phyloP scores from a whole-genome alignment of 1,140 invertebrate species.

The Gonioctena quinquepunctata region DNA sequence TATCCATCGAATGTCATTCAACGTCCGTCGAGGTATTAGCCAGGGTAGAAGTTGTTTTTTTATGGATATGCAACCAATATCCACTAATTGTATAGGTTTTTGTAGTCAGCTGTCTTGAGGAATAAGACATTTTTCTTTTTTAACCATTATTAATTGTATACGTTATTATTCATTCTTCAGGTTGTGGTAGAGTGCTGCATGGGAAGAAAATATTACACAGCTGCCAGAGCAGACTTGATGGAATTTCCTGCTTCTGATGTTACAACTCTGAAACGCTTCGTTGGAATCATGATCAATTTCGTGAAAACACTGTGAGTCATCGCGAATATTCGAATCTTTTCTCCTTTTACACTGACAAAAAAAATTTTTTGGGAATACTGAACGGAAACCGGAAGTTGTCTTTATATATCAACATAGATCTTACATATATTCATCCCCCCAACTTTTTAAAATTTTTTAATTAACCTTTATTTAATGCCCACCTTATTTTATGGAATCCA shows the following conservation, averaged over 20 bases:
- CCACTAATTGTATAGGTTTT: no score
- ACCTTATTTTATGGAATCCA: no score
- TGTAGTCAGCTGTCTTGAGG: no score
- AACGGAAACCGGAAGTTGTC: no score
- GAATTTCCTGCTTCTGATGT: neutral
- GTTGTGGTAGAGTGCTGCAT: neutral
- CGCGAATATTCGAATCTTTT: neutral
- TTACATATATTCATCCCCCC: neutral
- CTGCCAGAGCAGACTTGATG: neutral
- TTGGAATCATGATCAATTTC: neutral
- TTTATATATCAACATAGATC: neutral
- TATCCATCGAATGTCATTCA: no score
- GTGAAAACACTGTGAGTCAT: neutral
- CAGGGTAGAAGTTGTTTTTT: no score
- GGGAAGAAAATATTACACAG: constrained; percentile 1
- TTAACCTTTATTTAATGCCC: no score
- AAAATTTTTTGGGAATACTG: no score
- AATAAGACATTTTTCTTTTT: neutral
- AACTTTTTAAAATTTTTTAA: no score
- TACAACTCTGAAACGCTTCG: neutral
- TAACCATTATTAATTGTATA: neutral
- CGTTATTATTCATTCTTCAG: neutral
- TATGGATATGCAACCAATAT: no score
- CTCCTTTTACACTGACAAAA: no score
- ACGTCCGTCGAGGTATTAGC: no score